Evolutionary conservation across 2,797 vertebrate species (phyloP), one percentile per base, ranked within the genome.

Genomic region (Acanthornis magna): DNA sequence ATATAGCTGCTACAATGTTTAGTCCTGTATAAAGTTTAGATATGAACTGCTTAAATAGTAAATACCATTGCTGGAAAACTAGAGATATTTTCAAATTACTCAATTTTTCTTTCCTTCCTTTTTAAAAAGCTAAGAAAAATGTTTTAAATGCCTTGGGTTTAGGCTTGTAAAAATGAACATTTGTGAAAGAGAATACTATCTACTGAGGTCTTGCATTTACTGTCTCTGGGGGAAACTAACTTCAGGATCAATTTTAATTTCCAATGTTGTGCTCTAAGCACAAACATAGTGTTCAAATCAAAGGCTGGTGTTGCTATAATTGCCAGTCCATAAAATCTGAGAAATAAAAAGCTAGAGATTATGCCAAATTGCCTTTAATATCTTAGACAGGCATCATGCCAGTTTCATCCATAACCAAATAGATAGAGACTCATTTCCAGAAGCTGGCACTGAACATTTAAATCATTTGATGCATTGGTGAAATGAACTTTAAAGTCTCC

Each of bases 21-120:
- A 94, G 32, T 73, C 27, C 25, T 92, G 9, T 80, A 53, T 90
- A 85, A 85, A 72, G 36, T 23, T 34, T 70, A 62, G 57, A 71
- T 80, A 55, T 57, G 60, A 89, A 57, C 42, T 79, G 51, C 74
- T 71, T 84, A 70, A 85, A 89, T 43, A 71, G 38, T 91, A 87
- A 94, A 86, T 82, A 78, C 7, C n/a, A 48, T 83, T 94, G 25
- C 58, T 89, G 68, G 40, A 96, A 96, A 95, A 85, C 29, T 61
- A 36, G n/a, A 78, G n/a, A 74, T 3, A 63, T 84, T 83, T 89
- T 63, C 20, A 84, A 74, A 57, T 57, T 30, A 47, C 81, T 22
- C 0, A 0, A 0, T 12, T 57, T 48, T 60, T 63, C 40, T 65
- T 51, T 5, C 8, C 9, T 72, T 22, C 6, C 23, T 51, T 72